phyloP scores from a whole-genome alignment of 37 sponge, comb jelly and placozoan species.

The Theonella swinhoei region DNA sequence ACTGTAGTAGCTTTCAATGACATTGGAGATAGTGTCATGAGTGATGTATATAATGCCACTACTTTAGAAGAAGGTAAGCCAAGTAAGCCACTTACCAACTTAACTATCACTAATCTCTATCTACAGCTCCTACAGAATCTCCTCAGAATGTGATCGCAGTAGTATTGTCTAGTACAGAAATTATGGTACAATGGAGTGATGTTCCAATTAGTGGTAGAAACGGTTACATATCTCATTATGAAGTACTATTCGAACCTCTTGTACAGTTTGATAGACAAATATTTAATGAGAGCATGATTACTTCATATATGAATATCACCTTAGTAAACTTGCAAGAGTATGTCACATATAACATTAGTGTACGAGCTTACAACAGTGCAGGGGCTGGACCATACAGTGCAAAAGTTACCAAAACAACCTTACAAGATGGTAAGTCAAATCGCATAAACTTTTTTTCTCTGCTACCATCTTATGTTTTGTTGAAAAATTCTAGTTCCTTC shows the following conservation, averaged over 20 bases:
- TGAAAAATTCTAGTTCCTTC: slow-evolving; percentile 4
- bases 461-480: no score
- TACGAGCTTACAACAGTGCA: background rate
- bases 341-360: background rate
- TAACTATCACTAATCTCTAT: background rate
- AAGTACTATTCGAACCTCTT: slow-evolving; percentile 26
- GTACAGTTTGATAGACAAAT: background rate
- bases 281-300: background rate
- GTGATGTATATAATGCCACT: slow-evolving; percentile 7
- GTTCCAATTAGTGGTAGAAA: slow-evolving; percentile 18
- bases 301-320: background rate
- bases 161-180: slow-evolving; percentile 5
- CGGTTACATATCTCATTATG: slow-evolving; percentile 37
- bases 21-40: slow-evolving; percentile 31
- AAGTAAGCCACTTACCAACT: background rate
- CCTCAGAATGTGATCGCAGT: slow-evolving; percentile 10
- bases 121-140: background rate
- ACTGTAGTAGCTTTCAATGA: slow-evolving; percentile 62
- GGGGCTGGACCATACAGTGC: background rate
- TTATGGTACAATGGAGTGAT: slow-evolving; percentile 21
- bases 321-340: background rate
- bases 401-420: background rate
- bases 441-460: no score
- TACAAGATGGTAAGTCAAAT: background rate
- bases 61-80: slow-evolving; percentile 44